Base-by-base conservation (phyloP, 2,888 invertebrate species). In the Cataglyphis albicans region DNA sequence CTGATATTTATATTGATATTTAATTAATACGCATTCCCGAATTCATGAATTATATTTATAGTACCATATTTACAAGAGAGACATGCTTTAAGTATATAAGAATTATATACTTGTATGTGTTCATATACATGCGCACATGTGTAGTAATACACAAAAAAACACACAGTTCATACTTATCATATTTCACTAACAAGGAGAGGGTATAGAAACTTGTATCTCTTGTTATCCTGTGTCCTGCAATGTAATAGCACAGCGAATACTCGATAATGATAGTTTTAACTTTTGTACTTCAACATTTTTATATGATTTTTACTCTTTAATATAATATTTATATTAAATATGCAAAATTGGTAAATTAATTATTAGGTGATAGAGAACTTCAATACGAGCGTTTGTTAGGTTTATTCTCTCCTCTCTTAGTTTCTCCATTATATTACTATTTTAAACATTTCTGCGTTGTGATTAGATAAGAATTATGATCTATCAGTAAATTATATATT, bases 391-490 rank as follows among this genome's bases (percentile, higher is more conserved):
- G 29, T 83, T 18, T 68, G 52, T 70, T 75, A 70, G 80, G 32
- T 38, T 84, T 81, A n/a, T 81, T 75, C 10, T 41, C 29, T 41
- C 35, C 57, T 75, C 29, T 44, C 52, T 75, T 10, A 48, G 65
- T 72, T 65, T 59, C 32, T 67, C 41, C n/a, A 32, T 32, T n/a
- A 7, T 72, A 70, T 38, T 52, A 52, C 67, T 63, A n/a, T 59
- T 59, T 48, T 25, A 63, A 72, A 44, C 41, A 68, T 55, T 83
- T 86, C 44, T 68, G 65, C 68, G 68, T 68, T 84, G 65, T 78
- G 64, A 82, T 86, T 81, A 83, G 35, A 65, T 76, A 76, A 83
- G 41, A 63, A 70, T 81, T 68, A 70, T 44, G 21, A 6, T 78
- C 52, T 25, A 59, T 70, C 41, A 32, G 9, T 59, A 57, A 76